phyloP scores from a whole-genome alignment of 2,797 vertebrate species.

The Margarornis squamiger region DNA sequence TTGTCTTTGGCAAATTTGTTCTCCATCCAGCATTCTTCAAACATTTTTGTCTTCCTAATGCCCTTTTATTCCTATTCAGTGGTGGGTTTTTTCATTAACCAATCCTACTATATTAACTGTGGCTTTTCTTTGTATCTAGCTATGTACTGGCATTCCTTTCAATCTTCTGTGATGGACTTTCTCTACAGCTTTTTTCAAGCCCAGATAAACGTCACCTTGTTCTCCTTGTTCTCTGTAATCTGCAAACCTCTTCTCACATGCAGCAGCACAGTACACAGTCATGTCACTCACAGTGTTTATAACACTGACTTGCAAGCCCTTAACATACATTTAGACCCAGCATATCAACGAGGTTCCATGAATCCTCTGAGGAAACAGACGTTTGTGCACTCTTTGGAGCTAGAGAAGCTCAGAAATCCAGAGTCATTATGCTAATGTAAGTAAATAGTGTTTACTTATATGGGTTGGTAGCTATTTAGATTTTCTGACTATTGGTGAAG shows the following conservation, averaged over 20 bases:
- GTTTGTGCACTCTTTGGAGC: neutral
- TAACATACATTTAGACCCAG: neutral
- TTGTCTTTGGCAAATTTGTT: neutral
- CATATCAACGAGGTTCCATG: neutral
- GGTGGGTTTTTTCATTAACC: neutral
- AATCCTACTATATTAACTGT: fast-evolving
- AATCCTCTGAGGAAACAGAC: neutral
- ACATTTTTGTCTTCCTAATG: neutral
- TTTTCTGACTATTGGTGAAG: neutral
- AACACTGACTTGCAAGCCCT: neutral
- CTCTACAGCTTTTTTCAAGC: neutral
- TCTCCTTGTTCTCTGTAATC: neutral
- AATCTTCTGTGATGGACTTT: neutral
- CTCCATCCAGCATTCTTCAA: neutral
- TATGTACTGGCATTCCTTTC: neutral
- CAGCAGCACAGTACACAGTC: neutral
- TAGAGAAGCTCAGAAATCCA: neutral
- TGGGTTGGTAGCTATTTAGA: neutral
- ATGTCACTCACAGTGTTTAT: neutral
- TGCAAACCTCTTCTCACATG: neutral
- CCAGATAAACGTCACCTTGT: neutral
- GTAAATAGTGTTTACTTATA: neutral
- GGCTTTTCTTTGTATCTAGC: neutral
- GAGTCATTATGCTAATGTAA: neutral
- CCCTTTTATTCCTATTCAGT: neutral